Evolutionary conservation across 2,888 invertebrate species (phyloP).

Genomic region (Julus scandinavius): DNA sequence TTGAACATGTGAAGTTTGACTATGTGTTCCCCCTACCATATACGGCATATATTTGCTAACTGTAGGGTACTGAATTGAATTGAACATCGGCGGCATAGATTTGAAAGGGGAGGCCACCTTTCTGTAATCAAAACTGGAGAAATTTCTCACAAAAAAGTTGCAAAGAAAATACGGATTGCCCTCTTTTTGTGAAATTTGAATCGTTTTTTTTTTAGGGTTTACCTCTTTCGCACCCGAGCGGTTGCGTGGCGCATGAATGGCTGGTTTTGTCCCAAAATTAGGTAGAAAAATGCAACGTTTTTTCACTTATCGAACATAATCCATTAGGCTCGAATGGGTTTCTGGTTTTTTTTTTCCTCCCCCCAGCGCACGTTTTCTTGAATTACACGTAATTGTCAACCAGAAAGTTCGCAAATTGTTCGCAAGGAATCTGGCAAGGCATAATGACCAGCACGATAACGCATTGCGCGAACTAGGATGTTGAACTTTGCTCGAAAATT

Average conservation of each 20-base stretch:
- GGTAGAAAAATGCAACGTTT: conserved; percentile 25
- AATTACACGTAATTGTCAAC: conserved; percentile 42
- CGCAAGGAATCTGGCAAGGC: background rate
- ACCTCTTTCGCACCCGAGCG: conserved; percentile 28
- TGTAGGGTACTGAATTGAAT: too few species aligned
- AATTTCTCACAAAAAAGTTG: too few species aligned
- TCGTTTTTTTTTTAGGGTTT: background rate
- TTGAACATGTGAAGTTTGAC: too few species aligned
- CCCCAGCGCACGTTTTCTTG: conserved; percentile 31
- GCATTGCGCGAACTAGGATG: background rate
- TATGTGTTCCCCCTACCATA: too few species aligned
- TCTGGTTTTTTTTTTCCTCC: background rate
- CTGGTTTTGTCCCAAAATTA: conserved; percentile 35
- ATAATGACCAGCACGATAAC: conserved; percentile 39
- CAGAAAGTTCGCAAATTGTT: conserved; percentile 31
- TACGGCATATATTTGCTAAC: too few species aligned
- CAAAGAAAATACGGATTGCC: background rate
- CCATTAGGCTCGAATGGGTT: conserved; percentile 42
- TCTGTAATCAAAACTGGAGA: too few species aligned
- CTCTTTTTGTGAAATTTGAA: background rate
- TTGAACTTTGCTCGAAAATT: conserved; percentile 32
- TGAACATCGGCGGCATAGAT: too few species aligned
- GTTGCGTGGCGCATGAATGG: conserved; percentile 28
- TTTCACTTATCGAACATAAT: conserved; percentile 38
- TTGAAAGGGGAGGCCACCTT: too few species aligned